Evolutionary conservation across 2,797 vertebrate genomes (phyloP).

Genomic region (Pseudomugil tenellus): DNA sequence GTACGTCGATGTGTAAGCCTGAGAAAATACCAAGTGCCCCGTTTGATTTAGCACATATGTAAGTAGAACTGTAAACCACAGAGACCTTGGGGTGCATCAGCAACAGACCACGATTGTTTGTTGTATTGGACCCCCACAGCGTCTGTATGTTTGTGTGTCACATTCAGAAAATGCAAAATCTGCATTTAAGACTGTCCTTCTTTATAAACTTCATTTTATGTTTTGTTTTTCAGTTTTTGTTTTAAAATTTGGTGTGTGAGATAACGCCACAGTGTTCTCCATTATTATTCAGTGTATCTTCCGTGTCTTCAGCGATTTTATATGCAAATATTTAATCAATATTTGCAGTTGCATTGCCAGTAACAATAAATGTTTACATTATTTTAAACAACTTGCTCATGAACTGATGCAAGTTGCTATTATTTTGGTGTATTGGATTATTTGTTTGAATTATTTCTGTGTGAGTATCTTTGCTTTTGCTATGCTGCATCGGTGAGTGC

Average conservation of each 20-base stretch:
- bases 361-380: background rate
- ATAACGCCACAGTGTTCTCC: background rate
- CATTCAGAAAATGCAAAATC: conserved; percentile 36
- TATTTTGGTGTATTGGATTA: background rate
- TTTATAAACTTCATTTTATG: conserved; percentile 1
- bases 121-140: conserved; percentile 72
- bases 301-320: background rate
- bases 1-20: background rate
- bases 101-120: conserved; percentile 49
- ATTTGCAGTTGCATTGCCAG: background rate
- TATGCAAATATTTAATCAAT: background rate
- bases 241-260: background rate
- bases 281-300: background rate
- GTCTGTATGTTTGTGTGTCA: conserved; percentile 12
- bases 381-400: background rate
- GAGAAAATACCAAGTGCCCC: conserved; percentile 9
- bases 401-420: background rate
- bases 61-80: conserved; percentile 10
- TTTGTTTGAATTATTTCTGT: conserved; percentile 9
- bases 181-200: conserved; percentile 9
- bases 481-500: conserved; percentile 57
- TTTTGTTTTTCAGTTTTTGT: no score
- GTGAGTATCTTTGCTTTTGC: conserved; percentile 17
- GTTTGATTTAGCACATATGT: conserved; percentile 17
- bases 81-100: conserved; percentile 31